Percentiles rank a stretch among this genome's conserved stretches.
Conservation (phyloP, 2,797 vertebrate genomes). For the Cottoperca gobio region DNA sequence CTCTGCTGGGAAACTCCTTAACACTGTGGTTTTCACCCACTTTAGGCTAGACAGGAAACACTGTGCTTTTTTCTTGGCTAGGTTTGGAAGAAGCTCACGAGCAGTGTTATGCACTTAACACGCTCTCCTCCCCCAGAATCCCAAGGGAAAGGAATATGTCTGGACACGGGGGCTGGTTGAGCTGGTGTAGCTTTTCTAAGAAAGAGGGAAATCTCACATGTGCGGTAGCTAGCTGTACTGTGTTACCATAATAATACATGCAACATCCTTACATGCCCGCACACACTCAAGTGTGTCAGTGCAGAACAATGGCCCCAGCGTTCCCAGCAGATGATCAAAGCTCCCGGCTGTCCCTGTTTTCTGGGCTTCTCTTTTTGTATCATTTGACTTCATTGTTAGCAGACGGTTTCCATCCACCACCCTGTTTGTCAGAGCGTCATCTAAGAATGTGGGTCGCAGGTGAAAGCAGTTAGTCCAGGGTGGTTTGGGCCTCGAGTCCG, state of each 20-base stretch:
- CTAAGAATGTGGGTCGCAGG: conserved; percentile 74
- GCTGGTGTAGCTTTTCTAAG: conserved; percentile 46
- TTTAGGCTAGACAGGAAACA: conserved; percentile 61
- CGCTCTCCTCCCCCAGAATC: conserved; percentile 37
- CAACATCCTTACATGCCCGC: conserved; percentile 30
- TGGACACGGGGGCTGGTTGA: conserved; percentile 49
- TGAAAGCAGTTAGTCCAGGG: conserved; percentile 64
- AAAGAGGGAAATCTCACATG: conserved; percentile 55
- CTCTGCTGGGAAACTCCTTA: conserved; percentile 33
- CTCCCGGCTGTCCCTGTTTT: conserved; percentile 48
- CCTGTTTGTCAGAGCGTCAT: conserved; percentile 51
- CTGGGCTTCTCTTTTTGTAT: conserved; percentile 28
- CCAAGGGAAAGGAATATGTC: conserved; percentile 67
- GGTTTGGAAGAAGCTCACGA: conserved; percentile 49
- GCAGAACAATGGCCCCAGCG: conserved; percentile 59
- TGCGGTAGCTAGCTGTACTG: conserved; percentile 32
- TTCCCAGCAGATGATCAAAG: conserved; percentile 75
- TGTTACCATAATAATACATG: conserved; percentile 54
- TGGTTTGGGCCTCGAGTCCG: conserved; percentile 49
- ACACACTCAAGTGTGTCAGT: conserved; percentile 45
- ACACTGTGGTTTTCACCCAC: conserved; percentile 57
- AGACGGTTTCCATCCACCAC: conserved; percentile 47
- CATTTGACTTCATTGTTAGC: conserved; percentile 56
- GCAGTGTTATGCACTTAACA: conserved; percentile 49
- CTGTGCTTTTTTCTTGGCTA: conserved; percentile 52